phyloP scores from a whole-genome alignment of 2,113 vertebrate genomes.

The Delphinus delphis region DNA sequence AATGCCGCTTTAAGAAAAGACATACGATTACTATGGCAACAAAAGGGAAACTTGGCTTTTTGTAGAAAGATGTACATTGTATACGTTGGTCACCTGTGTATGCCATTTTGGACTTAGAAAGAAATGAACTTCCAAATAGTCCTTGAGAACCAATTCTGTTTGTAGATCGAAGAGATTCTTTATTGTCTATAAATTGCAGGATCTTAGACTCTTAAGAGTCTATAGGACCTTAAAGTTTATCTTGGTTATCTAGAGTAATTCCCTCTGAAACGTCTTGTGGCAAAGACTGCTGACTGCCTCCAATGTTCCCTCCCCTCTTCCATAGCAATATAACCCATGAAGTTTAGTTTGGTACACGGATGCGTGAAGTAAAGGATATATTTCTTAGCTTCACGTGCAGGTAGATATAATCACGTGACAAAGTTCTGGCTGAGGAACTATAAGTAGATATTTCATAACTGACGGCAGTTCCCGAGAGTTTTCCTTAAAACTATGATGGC shows the following conservation, averaged over 20 bases:
- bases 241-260: constrained; percentile 29
- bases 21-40: not conserved
- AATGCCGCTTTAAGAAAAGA: constrained; percentile 35
- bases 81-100: not conserved
- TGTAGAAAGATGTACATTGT: not conserved
- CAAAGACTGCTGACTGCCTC: not conserved
- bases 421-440: not conserved
- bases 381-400: not conserved
- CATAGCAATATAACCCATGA: not conserved
- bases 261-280: not conserved
- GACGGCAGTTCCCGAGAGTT: not conserved
- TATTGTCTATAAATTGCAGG: constrained; percentile 25
- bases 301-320: not conserved
- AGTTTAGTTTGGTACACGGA: not conserved
- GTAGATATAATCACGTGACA: not conserved
- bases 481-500: not conserved
- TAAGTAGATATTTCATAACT: not conserved
- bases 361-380: not conserved
- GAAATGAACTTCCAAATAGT: constrained; percentile 16
- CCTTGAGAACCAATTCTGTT: constrained; percentile 32
- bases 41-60: not conserved
- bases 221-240: constrained; percentile 22
- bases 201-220: not conserved
- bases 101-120: constrained; percentile 26
- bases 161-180: not conserved